phyloP scores from a whole-genome alignment of 2,888 invertebrate species.

The Cristatella mucedo region DNA sequence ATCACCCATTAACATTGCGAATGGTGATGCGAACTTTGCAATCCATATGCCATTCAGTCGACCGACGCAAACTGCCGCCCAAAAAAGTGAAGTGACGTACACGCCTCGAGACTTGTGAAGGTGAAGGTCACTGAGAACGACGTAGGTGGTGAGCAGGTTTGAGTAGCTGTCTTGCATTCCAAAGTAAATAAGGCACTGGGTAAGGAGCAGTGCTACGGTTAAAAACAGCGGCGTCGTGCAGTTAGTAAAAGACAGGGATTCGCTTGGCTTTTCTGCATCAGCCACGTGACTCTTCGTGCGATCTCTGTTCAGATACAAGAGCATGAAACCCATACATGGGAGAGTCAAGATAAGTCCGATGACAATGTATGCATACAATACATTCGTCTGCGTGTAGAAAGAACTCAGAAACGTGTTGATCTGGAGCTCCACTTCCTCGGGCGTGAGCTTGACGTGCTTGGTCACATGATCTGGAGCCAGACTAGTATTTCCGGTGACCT shows the following conservation, averaged over 20 bases:
- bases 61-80: conserved; percentile 7
- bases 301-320: neutral
- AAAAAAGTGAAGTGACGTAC: conserved; percentile 2
- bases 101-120: conserved; percentile 2
- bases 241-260: no score
- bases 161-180: conserved; percentile 6
- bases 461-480: no score
- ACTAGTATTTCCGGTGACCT: no score
- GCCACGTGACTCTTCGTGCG: no score
- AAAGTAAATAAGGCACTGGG: conserved; percentile 6
- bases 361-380: neutral
- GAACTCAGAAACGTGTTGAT: no score
- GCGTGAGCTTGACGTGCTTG: no score
- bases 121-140: neutral
- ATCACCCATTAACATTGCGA: conserved; percentile 1
- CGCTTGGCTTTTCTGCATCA: no score
- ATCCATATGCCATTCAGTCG: conserved; percentile 6
- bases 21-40: neutral
- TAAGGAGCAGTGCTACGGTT: neutral
- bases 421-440: no score
- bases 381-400: no score
- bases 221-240: no score
- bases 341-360: neutral
- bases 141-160: conserved; percentile 7
- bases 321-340: neutral